Evolutionary conservation across 2,888 invertebrate genomes (phyloP).

Genomic region (Rhimphoctona megacephalus): DNA sequence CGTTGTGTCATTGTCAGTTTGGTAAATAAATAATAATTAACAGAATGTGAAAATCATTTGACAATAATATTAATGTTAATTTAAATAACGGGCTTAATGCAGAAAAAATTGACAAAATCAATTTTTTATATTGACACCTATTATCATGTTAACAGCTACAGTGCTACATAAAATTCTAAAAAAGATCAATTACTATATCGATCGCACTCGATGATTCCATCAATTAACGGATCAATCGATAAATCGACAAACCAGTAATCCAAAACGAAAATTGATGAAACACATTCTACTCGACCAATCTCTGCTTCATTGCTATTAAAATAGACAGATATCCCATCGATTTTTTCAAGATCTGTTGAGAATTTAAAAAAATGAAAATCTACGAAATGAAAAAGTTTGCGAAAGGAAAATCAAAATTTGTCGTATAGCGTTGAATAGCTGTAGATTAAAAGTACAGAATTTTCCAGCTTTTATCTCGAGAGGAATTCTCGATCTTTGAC

Average conservation of each 20-base stretch:
- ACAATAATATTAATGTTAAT: too few species aligned
- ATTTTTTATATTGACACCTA: neutral
- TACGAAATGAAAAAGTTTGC: neutral
- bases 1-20: neutral
- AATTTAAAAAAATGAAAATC: conserved; percentile 2
- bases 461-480: conserved; percentile 67
- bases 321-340: conserved; percentile 72
- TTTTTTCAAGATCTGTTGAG: conserved; percentile 68
- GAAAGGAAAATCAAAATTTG: neutral
- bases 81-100: neutral
- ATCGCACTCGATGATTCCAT: too few species aligned
- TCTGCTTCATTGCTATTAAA: conserved; percentile 69
- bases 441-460: conserved; percentile 59
- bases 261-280: neutral
- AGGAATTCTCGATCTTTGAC: conserved; percentile 54
- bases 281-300: conserved; percentile 45
- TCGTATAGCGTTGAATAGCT: conserved; percentile 62
- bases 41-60: neutral
- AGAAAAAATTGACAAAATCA: neutral
- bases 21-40: neutral
- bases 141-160: neutral
- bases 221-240: too few species aligned
- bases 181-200: too few species aligned
- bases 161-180: too few species aligned
- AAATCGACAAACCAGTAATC: too few species aligned